phyloP scores from a whole-genome alignment of 2,888 invertebrate species.

The Schizaphis graminum region DNA sequence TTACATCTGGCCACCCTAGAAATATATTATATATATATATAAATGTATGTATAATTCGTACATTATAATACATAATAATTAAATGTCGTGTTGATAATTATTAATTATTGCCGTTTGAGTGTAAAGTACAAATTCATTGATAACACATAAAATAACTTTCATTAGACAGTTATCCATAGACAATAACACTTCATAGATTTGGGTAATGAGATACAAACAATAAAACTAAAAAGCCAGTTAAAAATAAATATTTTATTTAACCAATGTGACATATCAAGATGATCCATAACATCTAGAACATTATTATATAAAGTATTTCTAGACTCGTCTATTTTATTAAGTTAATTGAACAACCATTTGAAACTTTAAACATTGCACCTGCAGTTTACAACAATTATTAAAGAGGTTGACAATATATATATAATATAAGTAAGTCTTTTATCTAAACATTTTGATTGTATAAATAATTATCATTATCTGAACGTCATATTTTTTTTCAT shows the following conservation, averaged over 20 bases:
- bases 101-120: not conserved
- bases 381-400: conserved; percentile 54
- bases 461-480: conserved; percentile 45
- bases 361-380: conserved; percentile 43
- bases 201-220: not conserved
- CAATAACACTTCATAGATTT: not conserved
- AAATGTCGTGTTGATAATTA: not conserved
- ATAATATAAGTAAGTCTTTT: conserved; percentile 50
- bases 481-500: not conserved
- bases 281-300: conserved; percentile 55
- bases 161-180: not conserved
- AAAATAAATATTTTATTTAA: conserved; percentile 63
- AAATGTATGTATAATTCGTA: not conserved
- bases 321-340: conserved; percentile 55
- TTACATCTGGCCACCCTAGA: too few species aligned
- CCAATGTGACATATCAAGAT: conserved; percentile 58
- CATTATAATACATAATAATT: not conserved
- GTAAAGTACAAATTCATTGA: not conserved
- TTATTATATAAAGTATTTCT: conserved; percentile 51
- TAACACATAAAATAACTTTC: not conserved
- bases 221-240: conserved; percentile 45
- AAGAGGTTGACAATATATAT: conserved; percentile 40
- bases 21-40: not conserved
- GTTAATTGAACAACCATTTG: conserved; percentile 52
- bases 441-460: conserved; percentile 58